A percentile compares a stretch with the other conserved stretches of the same genome.
phyloP scores from a whole-genome alignment of 2,113 vertebrate genomes.

The Steatornis caripensis region DNA sequence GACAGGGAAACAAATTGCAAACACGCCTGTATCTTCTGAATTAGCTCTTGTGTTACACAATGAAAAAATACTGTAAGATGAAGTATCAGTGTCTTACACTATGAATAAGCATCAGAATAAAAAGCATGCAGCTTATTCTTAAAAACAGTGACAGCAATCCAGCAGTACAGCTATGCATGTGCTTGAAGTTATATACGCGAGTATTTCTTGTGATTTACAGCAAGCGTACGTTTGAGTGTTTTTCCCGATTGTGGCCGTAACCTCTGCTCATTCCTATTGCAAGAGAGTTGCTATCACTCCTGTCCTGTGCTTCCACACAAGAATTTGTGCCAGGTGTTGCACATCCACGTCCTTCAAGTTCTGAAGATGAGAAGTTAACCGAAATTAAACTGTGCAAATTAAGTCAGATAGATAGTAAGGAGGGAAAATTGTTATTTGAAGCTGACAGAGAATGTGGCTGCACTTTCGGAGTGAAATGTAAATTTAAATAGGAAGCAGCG shows the following conservation, averaged over 20 bases:
- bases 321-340: not conserved
- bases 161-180: not conserved
- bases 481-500: not conserved
- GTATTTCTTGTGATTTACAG: not conserved
- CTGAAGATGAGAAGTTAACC: not conserved
- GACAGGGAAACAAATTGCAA: not conserved
- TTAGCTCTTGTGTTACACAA: not conserved
- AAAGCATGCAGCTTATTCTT: not conserved
- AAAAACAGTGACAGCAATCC: not conserved
- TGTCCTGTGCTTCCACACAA: not conserved
- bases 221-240: not conserved
- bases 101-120: not conserved
- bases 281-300: not conserved
- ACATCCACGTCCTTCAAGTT: not conserved
- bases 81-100: not conserved
- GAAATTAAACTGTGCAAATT: slow-evolving; percentile 37
- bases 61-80: not conserved
- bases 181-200: not conserved
- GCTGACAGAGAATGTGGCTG: not conserved
- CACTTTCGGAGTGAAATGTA: not conserved
- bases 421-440: slow-evolving; percentile 24
- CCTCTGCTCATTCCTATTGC: not conserved
- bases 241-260: not conserved
- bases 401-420: not conserved
- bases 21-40: not conserved